Percentiles rank a stretch among this genome's conserved stretches.
These are phyloP conservation scores for Sesia bembeciformis DNA, from an alignment of 2,888 invertebrate genomes.

Conservation along the genomic window DNA sequence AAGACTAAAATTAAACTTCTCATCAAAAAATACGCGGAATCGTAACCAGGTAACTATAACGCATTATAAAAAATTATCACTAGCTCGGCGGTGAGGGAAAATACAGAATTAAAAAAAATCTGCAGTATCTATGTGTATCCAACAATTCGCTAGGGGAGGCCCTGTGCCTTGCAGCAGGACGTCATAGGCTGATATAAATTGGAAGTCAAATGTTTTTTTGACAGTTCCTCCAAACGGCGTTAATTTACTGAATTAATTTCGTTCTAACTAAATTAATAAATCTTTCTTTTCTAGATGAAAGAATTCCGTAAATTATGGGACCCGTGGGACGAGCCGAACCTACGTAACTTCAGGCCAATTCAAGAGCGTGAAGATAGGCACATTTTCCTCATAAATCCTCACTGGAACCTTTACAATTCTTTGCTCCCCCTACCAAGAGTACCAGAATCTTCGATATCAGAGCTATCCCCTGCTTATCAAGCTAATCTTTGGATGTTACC, in stretches of 20 bases:
- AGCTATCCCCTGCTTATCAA: constrained; percentile 42
- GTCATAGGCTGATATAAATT: not conserved
- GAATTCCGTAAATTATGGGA: constrained; percentile 71
- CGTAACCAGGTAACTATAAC: too few relatives aligned
- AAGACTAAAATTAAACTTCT: too few relatives aligned
- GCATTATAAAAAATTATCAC: too few relatives aligned
- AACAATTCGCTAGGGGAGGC: too few relatives aligned
- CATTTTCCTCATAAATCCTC: constrained; percentile 71
- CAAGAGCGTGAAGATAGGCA: constrained; percentile 52
- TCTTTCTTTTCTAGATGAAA: constrained; percentile 51
- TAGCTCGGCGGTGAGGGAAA: too few relatives aligned
- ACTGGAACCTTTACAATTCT: constrained; percentile 64
- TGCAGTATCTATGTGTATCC: too few relatives aligned
- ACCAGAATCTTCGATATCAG: constrained; percentile 45
- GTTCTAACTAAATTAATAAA: constrained; percentile 1
- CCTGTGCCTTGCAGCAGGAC: too few relatives aligned
- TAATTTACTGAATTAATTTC: not conserved
- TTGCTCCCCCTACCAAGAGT: constrained; percentile 53
- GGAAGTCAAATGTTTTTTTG: not conserved
- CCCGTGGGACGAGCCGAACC: constrained; percentile 62
- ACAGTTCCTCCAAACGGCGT: too few relatives aligned
- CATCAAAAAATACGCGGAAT: too few relatives aligned
- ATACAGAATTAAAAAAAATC: too few relatives aligned
- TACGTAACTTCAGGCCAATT: constrained; percentile 67
- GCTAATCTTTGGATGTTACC: constrained; percentile 43